Base-by-base conservation (phyloP, 1,140 invertebrate species). In the Microplitis demolitor region DNA sequence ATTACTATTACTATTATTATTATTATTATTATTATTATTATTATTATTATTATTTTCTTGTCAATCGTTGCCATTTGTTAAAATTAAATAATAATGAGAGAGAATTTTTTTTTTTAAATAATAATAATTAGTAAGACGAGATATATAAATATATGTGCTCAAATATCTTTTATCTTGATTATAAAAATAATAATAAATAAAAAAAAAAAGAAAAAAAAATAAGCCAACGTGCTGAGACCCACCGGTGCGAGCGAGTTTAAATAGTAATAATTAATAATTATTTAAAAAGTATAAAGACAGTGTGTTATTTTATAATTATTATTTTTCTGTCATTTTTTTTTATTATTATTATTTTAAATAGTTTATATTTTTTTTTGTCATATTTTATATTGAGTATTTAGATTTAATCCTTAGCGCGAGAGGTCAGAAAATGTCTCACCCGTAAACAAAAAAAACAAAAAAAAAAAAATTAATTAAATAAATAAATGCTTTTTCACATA, bases 1-100 rank as follows among this genome's bases (percentile, higher is more conserved):
- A 78, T 66, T 35, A 5, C 34, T 34, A 9, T 56, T 31, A 16
- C 33, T 8, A 67, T 66, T 72, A 66, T 69, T 71, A 50, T 51
- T 74, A 62, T 58, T 66, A 71, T 64, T 24, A 72, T 77, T 74
- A 54, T 66, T 79, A 78, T 58, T 66, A 71, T 64, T 24, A 72
- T 77, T 74, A 54, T 66, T 79, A 78, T 66, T 69, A 69, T 72
- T 78, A 60, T 72, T 71, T 78, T 80, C 77, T 81, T 77, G 79
- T 81, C 79, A 80, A 80, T 76, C 73, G 79, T 79, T 81, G 77
- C 81, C 80, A 82, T 80, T 78, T 78, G 66, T 34, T 14, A 66
- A 11, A 16, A 53, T 61, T 62, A 37, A 56, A 61, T 45, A 39
- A 67, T 6, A 56, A 34, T 61, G 66, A 53, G 24, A 31, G 60